These are phyloP conservation scores for Augochlora pura DNA, from an alignment of 1,140 invertebrate genomes.

Conservation along the genomic window DNA sequence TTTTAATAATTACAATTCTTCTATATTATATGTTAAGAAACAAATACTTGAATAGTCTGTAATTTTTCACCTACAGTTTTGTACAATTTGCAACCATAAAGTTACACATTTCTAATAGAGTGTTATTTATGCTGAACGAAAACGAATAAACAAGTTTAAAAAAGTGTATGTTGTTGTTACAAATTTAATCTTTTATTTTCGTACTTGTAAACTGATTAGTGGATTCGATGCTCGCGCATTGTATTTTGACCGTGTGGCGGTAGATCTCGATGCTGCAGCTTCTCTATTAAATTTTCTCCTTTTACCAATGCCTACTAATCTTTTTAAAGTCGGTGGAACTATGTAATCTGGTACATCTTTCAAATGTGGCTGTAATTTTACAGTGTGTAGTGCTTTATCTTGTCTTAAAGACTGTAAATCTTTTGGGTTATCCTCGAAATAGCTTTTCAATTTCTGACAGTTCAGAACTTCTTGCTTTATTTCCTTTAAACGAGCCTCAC, in stretches of 20 bases:
- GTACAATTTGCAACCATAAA: constrained; percentile 33
- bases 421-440: constrained; percentile 96
- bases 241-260: constrained; percentile 71
- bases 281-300: constrained; percentile 74
- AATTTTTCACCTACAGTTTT: constrained; percentile 42
- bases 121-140: constrained; percentile 39
- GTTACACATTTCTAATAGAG: constrained; percentile 26
- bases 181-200: constrained; percentile 51
- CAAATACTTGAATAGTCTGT: constrained; percentile 28
- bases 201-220: constrained; percentile 70
- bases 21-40: constrained; percentile 29
- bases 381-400: constrained; percentile 94
- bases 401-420: constrained; percentile 94
- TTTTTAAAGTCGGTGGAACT: constrained; percentile 88
- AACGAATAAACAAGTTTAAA: constrained; percentile 29
- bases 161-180: constrained; percentile 25
- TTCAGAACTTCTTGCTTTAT: constrained; percentile 97
- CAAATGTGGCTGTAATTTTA: constrained; percentile 91
- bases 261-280: constrained; percentile 65
- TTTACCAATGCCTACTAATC: constrained; percentile 79
- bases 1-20: constrained; percentile 23
- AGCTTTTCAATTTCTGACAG: constrained; percentile 95
- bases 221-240: constrained; percentile 75
- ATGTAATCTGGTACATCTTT: constrained; percentile 97
- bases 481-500: constrained; percentile 96